Evolutionary conservation across 1,140 invertebrate species (phyloP), one percentile per base, ranked within the genome.

Genomic region (Ceratina calcarata): DNA sequence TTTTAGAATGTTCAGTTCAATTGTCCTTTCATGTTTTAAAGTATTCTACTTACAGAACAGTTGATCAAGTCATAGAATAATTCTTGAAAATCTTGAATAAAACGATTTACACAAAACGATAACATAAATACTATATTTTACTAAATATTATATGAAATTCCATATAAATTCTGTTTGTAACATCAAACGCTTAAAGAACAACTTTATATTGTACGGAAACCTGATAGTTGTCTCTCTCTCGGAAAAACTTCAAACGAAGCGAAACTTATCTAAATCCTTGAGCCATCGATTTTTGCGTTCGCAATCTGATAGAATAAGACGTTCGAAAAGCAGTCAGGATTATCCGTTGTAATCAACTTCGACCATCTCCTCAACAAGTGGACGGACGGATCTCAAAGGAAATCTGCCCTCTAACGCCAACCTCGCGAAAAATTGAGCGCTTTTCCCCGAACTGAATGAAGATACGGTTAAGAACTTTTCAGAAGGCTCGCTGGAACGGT

Each of bases 391-490:
- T 78, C 66, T 45, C 37, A 45, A 45, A 45, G 58, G 22, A 51
- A 61, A 84, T 78, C 74, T 77, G 27, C 22, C 27, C 45, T 24
- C n/a, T 62, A 66, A 65, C 62, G 76, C 45, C 71, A 87, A 45
- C 55, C 51, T 74, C 75, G 71, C 82, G 88, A 86, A 89, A 90
- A 89, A 85, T 89, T 82, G 66, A 75, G 74, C 37, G 51, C n/a
- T 16, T 24, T 80, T 51, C 3, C 16, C 4, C 73, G 20, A 4
- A 45, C n/a, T 15, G 78, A 76, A 68, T 66, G 68, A 69, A 88
- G 84, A 85, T 85, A 85, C 69, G 69, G 57, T 37, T 51, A 58
- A 67, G 75, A 66, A 37, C 24, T n/a, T 69, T 32, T 32, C 24
- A 20, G 16, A 55, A 69, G 4, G 16, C 32, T 49, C 45, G 37